A percentile compares a stretch with the other conserved stretches of the same genome.
Evolutionary conservation across 2,888 invertebrate species (phyloP).

Genomic region (Scelioninae gen. 1): DNA sequence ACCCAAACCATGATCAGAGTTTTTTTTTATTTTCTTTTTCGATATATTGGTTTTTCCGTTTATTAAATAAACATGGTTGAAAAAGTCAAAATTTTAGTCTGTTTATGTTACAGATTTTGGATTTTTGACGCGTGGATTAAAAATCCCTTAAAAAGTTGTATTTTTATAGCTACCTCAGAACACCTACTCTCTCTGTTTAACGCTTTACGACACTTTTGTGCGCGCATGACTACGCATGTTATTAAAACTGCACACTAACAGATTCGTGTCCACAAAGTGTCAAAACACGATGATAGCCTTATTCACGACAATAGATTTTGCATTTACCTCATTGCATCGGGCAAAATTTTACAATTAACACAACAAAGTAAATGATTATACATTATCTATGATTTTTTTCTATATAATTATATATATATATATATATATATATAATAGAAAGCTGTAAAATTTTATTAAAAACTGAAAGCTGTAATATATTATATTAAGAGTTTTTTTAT

Average conservation of each 20-base stretch:
- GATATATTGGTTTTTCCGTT: conserved; percentile 3
- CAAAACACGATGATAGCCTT: conserved; percentile 49
- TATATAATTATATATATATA: too few relatives aligned
- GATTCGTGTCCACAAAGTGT: conserved; percentile 49
- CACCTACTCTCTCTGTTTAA: conserved; percentile 23
- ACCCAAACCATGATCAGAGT: background rate
- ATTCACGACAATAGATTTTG: conserved; percentile 36
- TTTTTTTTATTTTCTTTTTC: conserved; percentile 3
- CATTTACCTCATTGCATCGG: conserved; percentile 26
- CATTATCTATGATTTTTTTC: conserved; percentile 5
- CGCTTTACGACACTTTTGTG: conserved; percentile 27
- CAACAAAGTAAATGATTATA: conserved; percentile 30
- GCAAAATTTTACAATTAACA: conserved; percentile 25
- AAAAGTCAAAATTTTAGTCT: conserved; percentile 45
- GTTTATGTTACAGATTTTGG: conserved; percentile 45
- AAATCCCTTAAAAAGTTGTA: conserved; percentile 26
- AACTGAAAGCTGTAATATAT: too few relatives aligned
- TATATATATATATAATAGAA: too few relatives aligned
- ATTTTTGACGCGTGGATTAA: conserved; percentile 32
- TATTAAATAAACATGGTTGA: conserved; percentile 3
- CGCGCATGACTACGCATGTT: conserved; percentile 55
- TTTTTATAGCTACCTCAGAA: conserved; percentile 51
- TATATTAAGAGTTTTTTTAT: too few relatives aligned
- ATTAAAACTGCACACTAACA: conserved; percentile 54
- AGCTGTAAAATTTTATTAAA: too few relatives aligned